Evolutionary conservation across 2,888 invertebrate genomes (phyloP), one percentile per base, ranked within the genome.

Genomic region (Pilophorus perplexus): DNA sequence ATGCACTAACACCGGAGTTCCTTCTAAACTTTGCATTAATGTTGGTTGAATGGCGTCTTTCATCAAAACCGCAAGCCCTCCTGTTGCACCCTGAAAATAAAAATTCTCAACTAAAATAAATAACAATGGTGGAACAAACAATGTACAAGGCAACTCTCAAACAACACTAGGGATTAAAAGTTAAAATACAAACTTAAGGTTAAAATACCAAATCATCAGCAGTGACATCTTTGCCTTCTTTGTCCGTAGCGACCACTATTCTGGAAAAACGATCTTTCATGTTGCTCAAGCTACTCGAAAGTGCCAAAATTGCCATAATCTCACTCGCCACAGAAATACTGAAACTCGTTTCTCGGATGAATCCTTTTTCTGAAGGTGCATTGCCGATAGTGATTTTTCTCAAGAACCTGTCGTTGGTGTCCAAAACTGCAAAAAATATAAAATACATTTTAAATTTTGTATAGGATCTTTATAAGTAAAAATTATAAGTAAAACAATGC

Each of bases 241-340:
- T 88, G 76, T 88, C 88, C 71, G 90, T 85, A 6, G 91, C 97
- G 4, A 99, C 92, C 2, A 99, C 96, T 83, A 96, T 95, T 70
- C 81, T 85, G 0, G 90, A 85, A 27, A 99, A 82, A n/a, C 95
- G 82, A 44, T 85, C 80, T 77, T 96, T 92, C 84, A 98, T 90
- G 76, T 99, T 97, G 0, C 84, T 82, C 68, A 95, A 77, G 75
- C 86, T 83, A 12, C 84, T 89, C 1, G 96, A 87, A 20, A 99
- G 79, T 0, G 99, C 96, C 52, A 99, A 79, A 71, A 99, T 90
- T 0, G 98, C 98, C 99, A 99, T 99, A 71, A 99, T 90, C 82
- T 99, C 98, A 73, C 96, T 96, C 3, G 96, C 95, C 3, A 99
- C 99, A 1, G 94, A 85, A 74, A 99, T 98, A 73, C 91, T 88